Evolutionary conservation across 53 echinoderm and acorn worm genomes (phyloP).

Genomic region (Temnopleurus reevesii): DNA sequence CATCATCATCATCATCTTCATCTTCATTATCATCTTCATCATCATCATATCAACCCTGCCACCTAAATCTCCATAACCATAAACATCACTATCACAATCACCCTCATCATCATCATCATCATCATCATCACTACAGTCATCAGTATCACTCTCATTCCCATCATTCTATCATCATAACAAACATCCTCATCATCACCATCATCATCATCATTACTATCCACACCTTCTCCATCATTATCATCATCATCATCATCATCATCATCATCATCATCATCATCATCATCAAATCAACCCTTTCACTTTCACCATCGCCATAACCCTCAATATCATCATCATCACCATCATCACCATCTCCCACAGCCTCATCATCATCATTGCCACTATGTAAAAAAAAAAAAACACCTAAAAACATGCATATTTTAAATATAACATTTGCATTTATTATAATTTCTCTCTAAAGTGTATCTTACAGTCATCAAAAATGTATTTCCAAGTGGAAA

Average conservation of each 20-base stretch:
- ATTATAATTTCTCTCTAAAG: slow-evolving; percentile 24
- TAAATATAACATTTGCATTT: slow-evolving; percentile 35
- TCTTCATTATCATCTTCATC: background rate
- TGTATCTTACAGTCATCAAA: slow-evolving; percentile 11
- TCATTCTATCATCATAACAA: background rate
- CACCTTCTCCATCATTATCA: background rate
- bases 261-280: background rate
- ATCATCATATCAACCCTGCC: background rate
- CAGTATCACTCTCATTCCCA: no score
- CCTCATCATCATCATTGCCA: background rate
- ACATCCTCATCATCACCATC: background rate
- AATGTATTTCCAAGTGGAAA: background rate
- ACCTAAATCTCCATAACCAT: background rate
- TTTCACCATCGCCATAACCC: background rate
- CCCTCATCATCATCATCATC: background rate
- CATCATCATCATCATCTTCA: background rate
- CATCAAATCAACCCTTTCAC: background rate
- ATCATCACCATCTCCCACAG: background rate
- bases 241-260: background rate
- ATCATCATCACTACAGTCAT: background rate
- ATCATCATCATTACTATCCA: background rate
- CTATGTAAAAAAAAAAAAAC: background rate
- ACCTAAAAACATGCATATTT: background rate
- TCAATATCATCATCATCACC: background rate
- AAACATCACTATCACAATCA: background rate